phyloP scores from a whole-genome alignment of 2,113 vertebrate species.

The Oxyura jamaicensis region DNA sequence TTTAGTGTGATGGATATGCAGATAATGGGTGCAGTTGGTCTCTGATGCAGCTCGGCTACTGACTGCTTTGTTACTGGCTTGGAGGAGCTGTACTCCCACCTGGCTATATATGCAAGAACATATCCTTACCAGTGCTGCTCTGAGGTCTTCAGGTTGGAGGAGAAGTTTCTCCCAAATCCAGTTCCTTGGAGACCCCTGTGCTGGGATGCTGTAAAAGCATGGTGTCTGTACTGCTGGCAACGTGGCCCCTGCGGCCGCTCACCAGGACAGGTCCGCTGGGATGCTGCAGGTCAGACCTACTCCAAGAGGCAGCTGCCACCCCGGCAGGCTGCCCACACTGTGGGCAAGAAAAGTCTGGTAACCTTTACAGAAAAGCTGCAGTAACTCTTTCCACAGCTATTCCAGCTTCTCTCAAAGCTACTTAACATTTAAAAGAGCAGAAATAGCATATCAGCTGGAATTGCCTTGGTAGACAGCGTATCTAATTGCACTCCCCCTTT shows the following conservation, averaged over 20 bases:
- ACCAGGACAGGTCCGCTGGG: accelerated
- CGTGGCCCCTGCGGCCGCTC: accelerated
- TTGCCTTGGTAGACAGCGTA: neutral
- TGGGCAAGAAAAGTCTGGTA: neutral
- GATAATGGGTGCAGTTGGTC: neutral
- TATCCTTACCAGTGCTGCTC: neutral
- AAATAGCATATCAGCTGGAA: neutral
- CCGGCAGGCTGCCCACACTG: neutral
- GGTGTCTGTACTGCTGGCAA: neutral
- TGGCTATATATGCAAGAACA: neutral
- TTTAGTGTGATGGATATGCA: neutral
- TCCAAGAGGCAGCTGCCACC: accelerated
- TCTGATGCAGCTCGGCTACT: neutral
- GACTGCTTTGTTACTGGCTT: neutral
- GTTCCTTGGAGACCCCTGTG: accelerated
- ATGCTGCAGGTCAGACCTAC: accelerated
- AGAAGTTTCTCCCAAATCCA: accelerated
- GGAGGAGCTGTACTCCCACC: neutral
- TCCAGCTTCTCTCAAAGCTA: neutral
- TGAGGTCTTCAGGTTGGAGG: neutral
- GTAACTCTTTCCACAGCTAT: neutral
- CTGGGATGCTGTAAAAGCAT: neutral
- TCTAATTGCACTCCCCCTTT: neutral
- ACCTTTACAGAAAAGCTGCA: neutral
- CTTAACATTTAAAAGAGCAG: neutral